These are phyloP conservation scores for Alca torda DNA, from an alignment of 2,797 vertebrate genomes.

Conservation along the genomic window DNA sequence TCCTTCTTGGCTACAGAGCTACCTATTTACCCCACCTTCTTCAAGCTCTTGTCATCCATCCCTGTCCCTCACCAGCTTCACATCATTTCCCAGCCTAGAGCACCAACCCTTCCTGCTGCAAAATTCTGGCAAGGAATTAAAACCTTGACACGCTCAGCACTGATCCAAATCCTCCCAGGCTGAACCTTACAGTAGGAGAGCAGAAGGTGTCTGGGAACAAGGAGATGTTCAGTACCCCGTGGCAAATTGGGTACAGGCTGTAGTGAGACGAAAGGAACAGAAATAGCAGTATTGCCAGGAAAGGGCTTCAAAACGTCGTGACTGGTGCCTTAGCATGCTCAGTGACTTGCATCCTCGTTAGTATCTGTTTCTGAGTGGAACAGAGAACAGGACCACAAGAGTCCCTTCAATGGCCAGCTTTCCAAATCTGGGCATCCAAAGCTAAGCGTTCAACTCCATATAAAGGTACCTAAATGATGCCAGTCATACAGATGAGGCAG, in stretches of 20 bases:
- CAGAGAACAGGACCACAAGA: neutral
- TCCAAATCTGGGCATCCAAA: neutral
- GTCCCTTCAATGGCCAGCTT: neutral
- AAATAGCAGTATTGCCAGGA: neutral
- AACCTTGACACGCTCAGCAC: neutral
- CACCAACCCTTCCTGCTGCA: neutral
- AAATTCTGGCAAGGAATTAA: neutral
- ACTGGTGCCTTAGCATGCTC: neutral
- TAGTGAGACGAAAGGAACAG: neutral
- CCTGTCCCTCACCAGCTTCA: neutral
- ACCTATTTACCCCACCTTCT: neutral
- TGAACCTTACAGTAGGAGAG: neutral
- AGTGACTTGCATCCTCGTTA: neutral
- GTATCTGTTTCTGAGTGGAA: neutral
- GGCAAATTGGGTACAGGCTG: neutral
- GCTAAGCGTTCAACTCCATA: neutral
- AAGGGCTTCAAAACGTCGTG: neutral
- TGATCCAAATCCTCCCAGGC: neutral
- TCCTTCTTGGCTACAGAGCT: neutral
- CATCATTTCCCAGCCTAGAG: neutral
- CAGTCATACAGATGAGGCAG: neutral
- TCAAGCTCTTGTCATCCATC: neutral
- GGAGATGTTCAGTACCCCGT: neutral
- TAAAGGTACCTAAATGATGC: neutral
- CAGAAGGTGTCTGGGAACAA: neutral